Conservation (phyloP, 2,888 invertebrate species). For the Eupithecia dodoneata region DNA sequence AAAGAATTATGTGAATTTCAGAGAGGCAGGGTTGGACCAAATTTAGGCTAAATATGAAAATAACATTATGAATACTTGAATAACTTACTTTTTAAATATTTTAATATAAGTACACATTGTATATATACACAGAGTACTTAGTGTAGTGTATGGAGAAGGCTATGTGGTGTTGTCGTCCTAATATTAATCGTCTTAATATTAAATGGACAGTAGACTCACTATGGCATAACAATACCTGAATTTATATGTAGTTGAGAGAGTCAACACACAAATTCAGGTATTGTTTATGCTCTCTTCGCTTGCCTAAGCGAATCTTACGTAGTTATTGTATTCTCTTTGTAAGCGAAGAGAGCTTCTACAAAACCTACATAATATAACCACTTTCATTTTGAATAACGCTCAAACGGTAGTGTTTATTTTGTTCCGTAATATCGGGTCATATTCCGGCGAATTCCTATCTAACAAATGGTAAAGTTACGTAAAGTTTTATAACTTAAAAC, state of each 20-base stretch:
- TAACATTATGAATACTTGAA: no score
- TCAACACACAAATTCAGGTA: background rate
- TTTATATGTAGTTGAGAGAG: no score
- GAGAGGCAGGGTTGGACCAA: no score
- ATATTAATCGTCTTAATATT: background rate
- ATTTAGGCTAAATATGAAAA: no score
- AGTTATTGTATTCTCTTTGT: no score
- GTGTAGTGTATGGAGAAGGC: no score
- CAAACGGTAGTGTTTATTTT: background rate
- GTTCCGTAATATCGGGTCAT: background rate
- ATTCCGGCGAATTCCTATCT: background rate
- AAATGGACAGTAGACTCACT: background rate
- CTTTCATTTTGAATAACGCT: background rate
- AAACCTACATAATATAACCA: background rate
- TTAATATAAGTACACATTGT: no score
- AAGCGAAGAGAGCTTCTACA: background rate
- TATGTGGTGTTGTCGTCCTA: background rate
- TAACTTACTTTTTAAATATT: no score
- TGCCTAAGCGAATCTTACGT: no score
- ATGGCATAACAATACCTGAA: no score
- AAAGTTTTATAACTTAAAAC: conserved; percentile 59
- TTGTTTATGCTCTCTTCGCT: background rate
- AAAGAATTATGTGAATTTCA: no score
- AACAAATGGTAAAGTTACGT: background rate
- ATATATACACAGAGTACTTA: no score